Percentiles rank a stretch among this genome's conserved stretches.
Evolutionary conservation across 64 coral and sea anemone genomes (phyloP).

Genomic region (Trachythela sp.): DNA sequence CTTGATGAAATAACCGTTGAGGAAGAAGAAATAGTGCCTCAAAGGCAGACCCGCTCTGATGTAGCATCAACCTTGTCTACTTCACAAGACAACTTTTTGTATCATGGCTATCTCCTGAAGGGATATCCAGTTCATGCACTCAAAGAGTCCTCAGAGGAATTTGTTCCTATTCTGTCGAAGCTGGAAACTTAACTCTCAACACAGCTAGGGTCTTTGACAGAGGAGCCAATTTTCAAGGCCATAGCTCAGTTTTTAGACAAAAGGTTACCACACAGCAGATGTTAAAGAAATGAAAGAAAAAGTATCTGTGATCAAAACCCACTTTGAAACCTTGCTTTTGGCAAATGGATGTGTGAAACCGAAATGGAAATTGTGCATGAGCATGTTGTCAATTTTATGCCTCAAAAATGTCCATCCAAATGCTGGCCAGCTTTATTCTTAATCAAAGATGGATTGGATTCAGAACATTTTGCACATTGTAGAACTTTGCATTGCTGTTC

Average conservation of each 20-base stretch:
- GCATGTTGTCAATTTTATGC: constrained; percentile 6
- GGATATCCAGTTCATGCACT: background rate
- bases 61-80: background rate
- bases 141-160: background rate
- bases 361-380: background rate
- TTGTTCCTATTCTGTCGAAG: background rate
- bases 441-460: background rate
- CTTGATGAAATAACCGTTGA: background rate
- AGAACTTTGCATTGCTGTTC: too few relatives aligned
- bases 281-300: background rate
- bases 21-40: background rate
- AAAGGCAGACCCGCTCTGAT: background rate
- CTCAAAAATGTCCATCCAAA: background rate
- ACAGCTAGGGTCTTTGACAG: background rate
- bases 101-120: background rate
- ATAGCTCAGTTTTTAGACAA: background rate
- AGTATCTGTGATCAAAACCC: background rate
- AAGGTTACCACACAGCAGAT: background rate
- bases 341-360: background rate
- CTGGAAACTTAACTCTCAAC: background rate
- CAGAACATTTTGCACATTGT: too few relatives aligned
- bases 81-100: background rate
- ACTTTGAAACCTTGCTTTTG: background rate
- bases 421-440: background rate
- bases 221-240: background rate